These are phyloP conservation scores for Anableps anableps DNA, from an alignment of 2,797 vertebrate species.

Conservation along the genomic window DNA sequence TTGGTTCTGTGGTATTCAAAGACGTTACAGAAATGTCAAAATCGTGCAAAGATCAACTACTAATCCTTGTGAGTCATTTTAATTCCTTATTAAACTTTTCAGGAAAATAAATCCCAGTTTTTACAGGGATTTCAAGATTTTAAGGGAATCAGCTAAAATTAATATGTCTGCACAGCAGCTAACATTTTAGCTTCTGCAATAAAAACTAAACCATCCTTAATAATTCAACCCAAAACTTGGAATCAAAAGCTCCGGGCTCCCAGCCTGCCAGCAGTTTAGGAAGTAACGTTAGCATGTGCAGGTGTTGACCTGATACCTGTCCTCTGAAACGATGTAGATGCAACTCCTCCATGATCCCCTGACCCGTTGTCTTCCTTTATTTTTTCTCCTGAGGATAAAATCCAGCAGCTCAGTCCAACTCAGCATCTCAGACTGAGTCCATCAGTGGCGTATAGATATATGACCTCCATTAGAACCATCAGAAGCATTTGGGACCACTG, in stretches of 20 bases:
- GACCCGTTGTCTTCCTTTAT: background rate
- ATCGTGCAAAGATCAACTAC: background rate
- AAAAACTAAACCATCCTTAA: background rate
- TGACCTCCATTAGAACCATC: background rate
- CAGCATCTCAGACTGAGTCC: constrained; percentile 58
- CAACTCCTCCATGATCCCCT: constrained; percentile 36
- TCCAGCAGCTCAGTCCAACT: constrained; percentile 75
- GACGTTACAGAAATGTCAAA: background rate
- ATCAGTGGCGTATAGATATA: background rate
- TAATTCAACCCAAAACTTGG: background rate
- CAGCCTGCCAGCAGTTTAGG: background rate
- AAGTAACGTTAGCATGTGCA: background rate
- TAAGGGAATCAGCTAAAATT: background rate
- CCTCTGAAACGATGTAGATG: constrained; percentile 37
- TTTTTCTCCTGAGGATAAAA: constrained; percentile 66
- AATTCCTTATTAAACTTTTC: background rate
- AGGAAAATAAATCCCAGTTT: background rate
- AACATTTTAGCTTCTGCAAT: background rate
- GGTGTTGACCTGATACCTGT: constrained; percentile 30
- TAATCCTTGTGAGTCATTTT: background rate
- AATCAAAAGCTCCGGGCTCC: no score
- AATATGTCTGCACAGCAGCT: background rate
- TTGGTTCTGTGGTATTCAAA: background rate
- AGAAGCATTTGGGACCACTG: background rate
- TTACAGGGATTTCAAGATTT: background rate